A percentile compares a stretch with the other conserved stretches of the same genome.
Conservation (phyloP, 1,140 invertebrate genomes). For the Aplysia californica region DNA sequence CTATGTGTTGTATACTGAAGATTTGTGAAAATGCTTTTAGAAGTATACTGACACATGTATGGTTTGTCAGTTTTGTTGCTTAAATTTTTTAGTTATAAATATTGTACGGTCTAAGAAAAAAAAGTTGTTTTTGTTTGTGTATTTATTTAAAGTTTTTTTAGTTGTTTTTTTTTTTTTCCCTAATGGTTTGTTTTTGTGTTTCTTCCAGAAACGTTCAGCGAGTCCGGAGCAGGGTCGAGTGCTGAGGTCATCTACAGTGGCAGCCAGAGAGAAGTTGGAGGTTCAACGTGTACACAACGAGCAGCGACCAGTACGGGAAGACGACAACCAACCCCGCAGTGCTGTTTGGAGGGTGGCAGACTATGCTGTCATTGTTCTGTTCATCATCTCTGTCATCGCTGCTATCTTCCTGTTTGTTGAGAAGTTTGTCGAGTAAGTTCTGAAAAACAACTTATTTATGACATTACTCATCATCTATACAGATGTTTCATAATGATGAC, state of each 20-base stretch:
- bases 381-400: slow-evolving; percentile 21
- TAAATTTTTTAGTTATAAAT: neutral
- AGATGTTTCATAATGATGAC: too few relatives aligned
- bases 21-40: too few relatives aligned
- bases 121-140: neutral
- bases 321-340: slow-evolving; percentile 16
- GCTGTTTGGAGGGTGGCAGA: slow-evolving; percentile 23
- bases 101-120: neutral
- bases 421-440: slow-evolving; percentile 23
- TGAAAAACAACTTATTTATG: too few relatives aligned
- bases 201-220: neutral
- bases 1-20: too few relatives aligned
- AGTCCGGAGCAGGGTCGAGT: neutral
- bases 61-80: neutral
- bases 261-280: neutral
- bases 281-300: slow-evolving; percentile 28
- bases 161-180: neutral
- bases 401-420: slow-evolving; percentile 23
- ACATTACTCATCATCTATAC: too few relatives aligned
- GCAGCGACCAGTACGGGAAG: slow-evolving; percentile 10
- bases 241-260: neutral
- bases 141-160: neutral
- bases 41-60: too few relatives aligned
- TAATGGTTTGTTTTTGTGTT: neutral
- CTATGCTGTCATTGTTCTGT: slow-evolving; percentile 24